Percentiles rank a stretch among this genome's conserved stretches.
Conservation (phyloP, 1,140 invertebrate species). For the Carcinoscorpius rotundicauda region DNA sequence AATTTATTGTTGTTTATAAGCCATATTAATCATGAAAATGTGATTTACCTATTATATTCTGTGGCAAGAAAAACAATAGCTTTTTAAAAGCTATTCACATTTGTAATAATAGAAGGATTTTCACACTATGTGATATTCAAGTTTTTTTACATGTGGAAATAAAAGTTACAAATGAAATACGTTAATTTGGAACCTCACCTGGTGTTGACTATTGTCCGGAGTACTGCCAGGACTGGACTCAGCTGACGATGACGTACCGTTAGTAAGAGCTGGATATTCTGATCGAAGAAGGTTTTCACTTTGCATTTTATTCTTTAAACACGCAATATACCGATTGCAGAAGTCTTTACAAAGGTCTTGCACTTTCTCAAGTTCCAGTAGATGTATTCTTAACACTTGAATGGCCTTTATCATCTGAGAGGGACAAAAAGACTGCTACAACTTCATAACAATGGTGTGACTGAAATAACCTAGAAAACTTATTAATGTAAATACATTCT, state of each 20-base stretch:
- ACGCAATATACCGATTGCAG: conserved; percentile 99
- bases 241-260: conserved; percentile 11
- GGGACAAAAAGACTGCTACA: neutral
- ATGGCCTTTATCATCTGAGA: conserved; percentile 26
- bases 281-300: conserved; percentile 96
- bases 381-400: conserved; percentile 89
- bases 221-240: neutral
- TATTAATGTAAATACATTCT: too few relatives aligned
- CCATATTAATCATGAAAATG: too few relatives aligned
- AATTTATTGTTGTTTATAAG: too few relatives aligned
- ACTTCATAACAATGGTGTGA: too few relatives aligned
- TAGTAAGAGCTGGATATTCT: conserved; percentile 20
- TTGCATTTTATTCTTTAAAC: conserved; percentile 99
- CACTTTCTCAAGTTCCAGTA: conserved; percentile 92
- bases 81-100: conserved; percentile 21
- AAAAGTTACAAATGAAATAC: conserved; percentile 14
- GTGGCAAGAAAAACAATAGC: conserved; percentile 12
- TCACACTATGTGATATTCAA: neutral
- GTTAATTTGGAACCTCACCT: conserved; percentile 15
- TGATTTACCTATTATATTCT: too few relatives aligned
- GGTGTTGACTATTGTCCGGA: neutral
- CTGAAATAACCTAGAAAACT: too few relatives aligned
- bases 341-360: conserved; percentile 99
- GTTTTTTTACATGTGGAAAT: conserved; percentile 21
- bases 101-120: neutral